Evolutionary conservation across 2,113 vertebrate genomes (phyloP), one percentile per base, ranked within the genome.

Genomic region (Nymphicus hollandicus): DNA sequence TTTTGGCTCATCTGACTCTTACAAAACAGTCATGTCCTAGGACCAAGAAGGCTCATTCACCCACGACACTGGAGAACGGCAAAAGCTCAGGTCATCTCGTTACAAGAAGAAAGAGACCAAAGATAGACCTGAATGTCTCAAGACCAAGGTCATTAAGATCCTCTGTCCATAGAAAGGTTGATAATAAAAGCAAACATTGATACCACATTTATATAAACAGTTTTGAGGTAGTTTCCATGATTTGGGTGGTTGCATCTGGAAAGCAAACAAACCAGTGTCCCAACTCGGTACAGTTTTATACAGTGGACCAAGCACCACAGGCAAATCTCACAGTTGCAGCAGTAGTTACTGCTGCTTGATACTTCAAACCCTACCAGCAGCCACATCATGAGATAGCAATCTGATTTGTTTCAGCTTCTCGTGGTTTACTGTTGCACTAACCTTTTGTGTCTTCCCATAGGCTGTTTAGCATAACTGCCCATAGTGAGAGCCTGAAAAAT

Each of bases 1-100:
- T 85, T 94, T 94, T 27, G 17, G 39, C 39, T 33, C 27, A 58
- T 35, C 37, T 87, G 61, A 81, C 0, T 0, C 24, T 72, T 65
- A 44, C 0, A 0, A 58, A 93, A 64, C 0, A 0, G 25, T 47
- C 14, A n/a, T 19, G 20, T 31, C 8, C 22, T 18, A 65, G 24
- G 9, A 87, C 17, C 28, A 72, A 64, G 46, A 74, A 27, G 7
- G 3, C 6, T 87, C 13, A 2, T 74, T 84, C 77, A 64, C 24
- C 24, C 47, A 72, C 11, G 28, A 65, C 33, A 37, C 23, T 61
- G 10, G 9, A 73, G 28, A 89, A 85, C 13, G 15, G 20, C 24
- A 91, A 11, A 87, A 89, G 41, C 61, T 63, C 28, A 89, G 31
- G 49, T 58, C 11, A 76, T 47, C 13, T 79, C 33, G 35, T 35